phyloP scores from a whole-genome alignment of 2,888 invertebrate species.

The Stenodera caucasica region DNA sequence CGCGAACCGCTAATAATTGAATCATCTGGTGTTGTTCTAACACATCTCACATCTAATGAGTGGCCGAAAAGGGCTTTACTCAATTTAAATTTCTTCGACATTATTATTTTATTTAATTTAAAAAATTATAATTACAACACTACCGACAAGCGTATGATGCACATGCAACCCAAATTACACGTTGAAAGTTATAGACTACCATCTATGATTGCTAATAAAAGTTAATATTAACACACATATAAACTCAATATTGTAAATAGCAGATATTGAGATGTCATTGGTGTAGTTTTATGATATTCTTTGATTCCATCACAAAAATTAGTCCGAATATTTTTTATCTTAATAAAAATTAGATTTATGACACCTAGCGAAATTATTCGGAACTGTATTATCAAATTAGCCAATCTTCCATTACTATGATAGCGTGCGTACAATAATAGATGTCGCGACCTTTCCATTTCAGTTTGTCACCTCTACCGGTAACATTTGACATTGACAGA shows the following conservation, averaged over 20 bases:
- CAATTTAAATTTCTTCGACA: conserved; percentile 67
- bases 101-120: conserved; percentile 36
- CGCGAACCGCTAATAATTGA: conserved; percentile 85
- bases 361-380: no score
- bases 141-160: not conserved
- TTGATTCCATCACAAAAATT: no score
- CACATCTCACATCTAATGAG: conserved; percentile 80
- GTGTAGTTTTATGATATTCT: no score
- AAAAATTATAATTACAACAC: conserved; percentile 19
- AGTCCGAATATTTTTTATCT: no score
- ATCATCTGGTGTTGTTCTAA: conserved; percentile 67
- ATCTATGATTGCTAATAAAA: no score
- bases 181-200: no score
- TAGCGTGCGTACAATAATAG: not conserved
- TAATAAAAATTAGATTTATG: no score
- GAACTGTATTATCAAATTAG: no score
- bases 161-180: not conserved
- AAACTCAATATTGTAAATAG: no score
- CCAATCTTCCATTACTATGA: no score
- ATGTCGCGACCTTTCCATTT: not conserved
- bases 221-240: no score
- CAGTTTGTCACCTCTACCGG: not conserved
- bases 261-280: no score
- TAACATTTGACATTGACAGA: not conserved
- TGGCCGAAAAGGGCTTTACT: conserved; percentile 79